These are phyloP conservation scores for Megaceryle alcyon DNA, from an alignment of 2,797 vertebrate species.

Conservation along the genomic window DNA sequence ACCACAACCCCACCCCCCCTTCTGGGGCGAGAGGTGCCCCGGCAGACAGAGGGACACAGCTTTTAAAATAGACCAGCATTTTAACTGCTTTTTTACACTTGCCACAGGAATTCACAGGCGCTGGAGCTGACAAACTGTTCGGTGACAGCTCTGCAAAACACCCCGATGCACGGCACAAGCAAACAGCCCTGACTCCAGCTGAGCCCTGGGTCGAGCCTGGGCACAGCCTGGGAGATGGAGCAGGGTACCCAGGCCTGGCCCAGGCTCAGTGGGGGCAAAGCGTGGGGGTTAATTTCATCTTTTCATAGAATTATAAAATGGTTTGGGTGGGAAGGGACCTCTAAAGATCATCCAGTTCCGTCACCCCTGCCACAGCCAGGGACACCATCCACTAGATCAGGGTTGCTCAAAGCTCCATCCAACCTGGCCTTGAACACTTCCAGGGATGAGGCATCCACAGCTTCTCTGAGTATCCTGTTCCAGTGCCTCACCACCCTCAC, in stretches of 20 bases:
- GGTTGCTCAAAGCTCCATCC: neutral
- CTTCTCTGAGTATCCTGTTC: neutral
- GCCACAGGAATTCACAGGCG: neutral
- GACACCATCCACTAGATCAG: too few species aligned
- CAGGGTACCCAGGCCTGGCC: neutral
- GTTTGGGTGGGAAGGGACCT: neutral
- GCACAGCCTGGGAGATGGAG: neutral
- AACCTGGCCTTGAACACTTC: neutral
- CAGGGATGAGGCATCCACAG: too few species aligned
- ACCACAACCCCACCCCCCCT: rapidly evolving
- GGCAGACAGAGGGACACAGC: neutral
- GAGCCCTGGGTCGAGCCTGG: neutral
- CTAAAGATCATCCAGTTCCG: neutral
- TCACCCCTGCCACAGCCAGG: neutral
- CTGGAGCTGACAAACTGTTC: neutral
- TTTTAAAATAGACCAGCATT: neutral
- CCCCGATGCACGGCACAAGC: rapidly evolving
- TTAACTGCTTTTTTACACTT: neutral
- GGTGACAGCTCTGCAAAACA: neutral
- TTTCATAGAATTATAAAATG: neutral
- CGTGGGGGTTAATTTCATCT: rapidly evolving
- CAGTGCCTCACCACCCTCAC: neutral
- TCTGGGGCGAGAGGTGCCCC: neutral
- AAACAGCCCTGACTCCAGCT: neutral
- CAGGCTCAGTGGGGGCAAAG: neutral